Conservation (phyloP, 2,888 invertebrate genomes). For the Cosmia pyralina region DNA sequence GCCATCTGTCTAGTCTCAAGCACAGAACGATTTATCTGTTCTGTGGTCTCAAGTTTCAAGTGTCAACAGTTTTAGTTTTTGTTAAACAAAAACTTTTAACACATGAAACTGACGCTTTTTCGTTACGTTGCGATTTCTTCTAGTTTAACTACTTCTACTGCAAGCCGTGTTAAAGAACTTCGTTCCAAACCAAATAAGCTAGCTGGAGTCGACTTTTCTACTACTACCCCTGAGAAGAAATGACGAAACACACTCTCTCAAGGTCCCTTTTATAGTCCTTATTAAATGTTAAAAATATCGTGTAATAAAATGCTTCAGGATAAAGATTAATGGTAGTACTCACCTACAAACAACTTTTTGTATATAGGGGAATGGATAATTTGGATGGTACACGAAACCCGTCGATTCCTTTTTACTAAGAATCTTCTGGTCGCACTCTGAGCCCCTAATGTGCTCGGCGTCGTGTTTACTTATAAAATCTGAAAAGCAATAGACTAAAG, state of each 20-base stretch:
- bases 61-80: too few species aligned
- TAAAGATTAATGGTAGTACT: conserved; percentile 65
- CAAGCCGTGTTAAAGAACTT: too few species aligned
- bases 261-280: neutral
- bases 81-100: too few species aligned
- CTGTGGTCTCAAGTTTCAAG: too few species aligned
- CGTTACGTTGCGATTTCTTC: too few species aligned
- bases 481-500: conserved; percentile 75
- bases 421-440: conserved; percentile 99
- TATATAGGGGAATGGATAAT: conserved; percentile 98
- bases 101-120: too few species aligned
- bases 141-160: too few species aligned
- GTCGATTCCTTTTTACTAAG: conserved; percentile 97
- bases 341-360: conserved; percentile 98
- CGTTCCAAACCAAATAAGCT: neutral
- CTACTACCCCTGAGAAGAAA: neutral
- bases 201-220: neutral
- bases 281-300: neutral
- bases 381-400: conserved; percentile 98
- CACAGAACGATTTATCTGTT: too few species aligned
- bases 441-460: conserved; percentile 98
- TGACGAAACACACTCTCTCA: neutral
- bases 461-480: conserved; percentile 98
- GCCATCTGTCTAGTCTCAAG: too few species aligned
- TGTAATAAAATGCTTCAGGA: neutral